Percentiles rank a stretch among this genome's conserved stretches.
Evolutionary conservation across 37 sponge, comb jelly and placozoan genomes (phyloP).

Genomic region (Amphimedon queenslandica): DNA sequence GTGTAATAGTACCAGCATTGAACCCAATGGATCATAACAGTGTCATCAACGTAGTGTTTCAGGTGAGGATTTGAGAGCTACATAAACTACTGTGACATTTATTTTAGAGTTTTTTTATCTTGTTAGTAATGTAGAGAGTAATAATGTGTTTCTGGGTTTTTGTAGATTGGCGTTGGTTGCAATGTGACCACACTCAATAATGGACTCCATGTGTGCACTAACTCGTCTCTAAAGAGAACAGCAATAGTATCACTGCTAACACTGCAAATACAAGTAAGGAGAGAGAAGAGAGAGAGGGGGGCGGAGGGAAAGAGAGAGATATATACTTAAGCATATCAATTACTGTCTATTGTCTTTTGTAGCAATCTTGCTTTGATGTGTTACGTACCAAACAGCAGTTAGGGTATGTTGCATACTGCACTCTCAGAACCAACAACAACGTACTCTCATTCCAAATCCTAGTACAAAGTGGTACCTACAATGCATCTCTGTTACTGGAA

Average conservation of each 20-base stretch:
- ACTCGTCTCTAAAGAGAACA: conserved; percentile 15
- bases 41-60: conserved; percentile 49
- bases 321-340: too few species aligned
- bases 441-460: conserved; percentile 32
- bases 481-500: conserved; percentile 28
- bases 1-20: conserved; percentile 35
- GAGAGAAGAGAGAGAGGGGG: too few species aligned
- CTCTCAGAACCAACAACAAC: not conserved
- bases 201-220: conserved; percentile 18
- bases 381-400: conserved; percentile 78
- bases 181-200: too few species aligned
- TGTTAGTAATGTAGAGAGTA: too few species aligned
- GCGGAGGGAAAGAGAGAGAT: too few species aligned
- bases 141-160: too few species aligned
- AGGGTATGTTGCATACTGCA: conserved; percentile 75
- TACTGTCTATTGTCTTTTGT: not conserved
- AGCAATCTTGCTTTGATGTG: conserved; percentile 73
- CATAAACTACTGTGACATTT: too few species aligned
- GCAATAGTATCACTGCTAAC: conserved; percentile 11
- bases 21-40: conserved; percentile 72
- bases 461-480: conserved; percentile 59
- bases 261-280: conserved; percentile 25
- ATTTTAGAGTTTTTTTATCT: too few species aligned
- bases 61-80: too few species aligned
- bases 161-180: too few species aligned